A percentile compares a stretch with the other conserved stretches of the same genome.
Evolutionary conservation across 1,140 invertebrate genomes (phyloP).

Genomic region (Calliphora vicina): DNA sequence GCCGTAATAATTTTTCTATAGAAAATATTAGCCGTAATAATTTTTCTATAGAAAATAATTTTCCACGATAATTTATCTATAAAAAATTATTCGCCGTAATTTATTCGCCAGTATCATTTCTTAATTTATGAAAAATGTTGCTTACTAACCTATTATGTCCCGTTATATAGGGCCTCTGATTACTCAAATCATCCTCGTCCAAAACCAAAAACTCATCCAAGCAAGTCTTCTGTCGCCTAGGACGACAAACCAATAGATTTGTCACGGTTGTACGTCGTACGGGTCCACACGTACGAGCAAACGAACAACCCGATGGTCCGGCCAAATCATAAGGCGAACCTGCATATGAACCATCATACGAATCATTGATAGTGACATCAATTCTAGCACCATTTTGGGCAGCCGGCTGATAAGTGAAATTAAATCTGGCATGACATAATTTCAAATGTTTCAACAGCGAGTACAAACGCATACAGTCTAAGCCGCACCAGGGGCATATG

Average conservation of each 20-base stretch:
- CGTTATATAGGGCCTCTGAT: constrained; percentile 84
- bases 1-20: too few relatives aligned
- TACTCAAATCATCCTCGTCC: constrained; percentile 80
- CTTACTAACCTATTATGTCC: constrained; percentile 83
- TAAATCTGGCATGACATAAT: constrained; percentile 91
- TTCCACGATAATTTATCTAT: too few relatives aligned
- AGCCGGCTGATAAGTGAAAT: constrained; percentile 79
- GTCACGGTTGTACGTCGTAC: constrained; percentile 86
- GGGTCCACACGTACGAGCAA: constrained; percentile 79
- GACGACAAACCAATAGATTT: constrained; percentile 87
- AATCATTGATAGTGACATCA: constrained; percentile 94
- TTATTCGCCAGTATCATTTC: too few relatives aligned
- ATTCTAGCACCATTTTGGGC: constrained; percentile 79
- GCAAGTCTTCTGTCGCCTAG: constrained; percentile 74
- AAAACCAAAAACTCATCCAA: constrained; percentile 85
- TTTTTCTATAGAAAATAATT: too few relatives aligned
- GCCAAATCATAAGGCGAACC: constrained; percentile 93
- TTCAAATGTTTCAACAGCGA: constrained; percentile 92
- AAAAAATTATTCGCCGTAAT: too few relatives aligned
- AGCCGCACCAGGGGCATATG: constrained; percentile 93
- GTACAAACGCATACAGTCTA: constrained; percentile 88
- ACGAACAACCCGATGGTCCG: constrained; percentile 70
- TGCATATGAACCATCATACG: constrained; percentile 93
- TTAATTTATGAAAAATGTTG: too few relatives aligned
- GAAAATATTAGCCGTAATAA: too few relatives aligned